Conservation (phyloP, 2,113 vertebrate genomes). For the Istiophorus platypterus region DNA sequence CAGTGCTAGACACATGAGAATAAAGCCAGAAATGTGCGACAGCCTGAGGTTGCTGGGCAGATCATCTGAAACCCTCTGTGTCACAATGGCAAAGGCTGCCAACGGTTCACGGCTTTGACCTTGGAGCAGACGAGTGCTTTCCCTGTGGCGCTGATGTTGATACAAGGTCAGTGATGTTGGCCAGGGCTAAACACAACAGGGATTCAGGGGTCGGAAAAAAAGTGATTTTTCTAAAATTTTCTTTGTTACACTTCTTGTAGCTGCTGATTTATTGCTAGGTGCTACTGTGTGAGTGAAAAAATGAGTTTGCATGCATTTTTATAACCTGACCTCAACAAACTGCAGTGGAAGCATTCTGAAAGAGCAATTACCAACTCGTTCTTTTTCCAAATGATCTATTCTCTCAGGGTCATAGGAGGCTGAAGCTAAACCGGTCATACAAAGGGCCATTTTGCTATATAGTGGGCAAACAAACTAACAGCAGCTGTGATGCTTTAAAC, state of each 20-base stretch:
- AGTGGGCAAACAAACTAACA: background rate
- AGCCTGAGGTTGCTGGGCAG: slow-evolving; percentile 29
- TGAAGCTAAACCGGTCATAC: background rate
- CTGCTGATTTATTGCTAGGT: background rate
- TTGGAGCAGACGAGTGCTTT: slow-evolving; percentile 49
- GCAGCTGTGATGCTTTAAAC: background rate
- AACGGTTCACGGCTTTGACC: slow-evolving; percentile 57
- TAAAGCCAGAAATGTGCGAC: slow-evolving; percentile 15
- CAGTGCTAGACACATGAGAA: background rate
- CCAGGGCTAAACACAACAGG: slow-evolving; percentile 43
- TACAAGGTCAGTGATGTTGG: slow-evolving; percentile 58
- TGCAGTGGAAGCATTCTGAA: background rate
- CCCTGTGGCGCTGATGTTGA: slow-evolving; percentile 55
- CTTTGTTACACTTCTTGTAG: slow-evolving; percentile 14
- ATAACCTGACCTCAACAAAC: background rate
- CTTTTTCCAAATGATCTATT: background rate
- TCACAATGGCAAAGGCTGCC: slow-evolving; percentile 36
- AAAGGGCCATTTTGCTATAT: background rate
- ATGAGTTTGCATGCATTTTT: background rate
- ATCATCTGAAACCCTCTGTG: slow-evolving; percentile 46
- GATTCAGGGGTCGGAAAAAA: slow-evolving; percentile 37
- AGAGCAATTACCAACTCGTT: background rate
- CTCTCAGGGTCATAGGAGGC: background rate
- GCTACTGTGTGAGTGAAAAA: background rate
- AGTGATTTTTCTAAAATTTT: slow-evolving; percentile 15